Evolutionary conservation across 1,140 invertebrate species (phyloP), one percentile per base, ranked within the genome.

Genomic region (Caenorhabditis inopinata): DNA sequence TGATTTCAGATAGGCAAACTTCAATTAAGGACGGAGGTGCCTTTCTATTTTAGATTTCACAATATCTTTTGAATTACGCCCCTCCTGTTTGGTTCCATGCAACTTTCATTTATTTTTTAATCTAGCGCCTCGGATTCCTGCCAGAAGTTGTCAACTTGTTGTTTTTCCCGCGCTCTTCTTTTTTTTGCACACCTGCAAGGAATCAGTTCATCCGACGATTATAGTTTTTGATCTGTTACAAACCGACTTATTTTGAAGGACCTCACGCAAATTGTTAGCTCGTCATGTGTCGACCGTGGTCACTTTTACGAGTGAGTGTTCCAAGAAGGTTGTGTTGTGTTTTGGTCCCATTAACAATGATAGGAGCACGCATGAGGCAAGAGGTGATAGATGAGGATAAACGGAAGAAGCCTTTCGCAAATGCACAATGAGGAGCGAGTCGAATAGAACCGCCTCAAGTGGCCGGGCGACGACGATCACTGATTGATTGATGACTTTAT

Each of bases 401-500:
- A 5, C 38, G 38, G 38, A 42, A 14, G 6, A 42, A 42, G 38
- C 38, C 5, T 14, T 42, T 42, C 38, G 38, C 6, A n/a, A 7
- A 38, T 68, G 58, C 58, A 68, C 58, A 68, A 68, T 38, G 29
- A 68, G 25, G 58, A 18, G 5, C 35, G 58, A 32, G 29, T 32
- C 58, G 58, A 68, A 68, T 62, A 29, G 53, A 25, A 21, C 32
- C 32, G 5, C n/a, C 58, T 68, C 58, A 68, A 68, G 58, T 68
- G 32, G 25, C 25, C n/a, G n/a, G 58, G n/a, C 58, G 29, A 58
- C 27, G n/a, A 42, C 11, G 32, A 68, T 68, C 58, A 68, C 32
- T 68, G 58, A 68, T 68, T 68, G 58, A 68, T 68, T 68, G 58
- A 38, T 38, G 58, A 21, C 32, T 68, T 21, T 68, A 68, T 68